Conservation (phyloP, 2,888 invertebrate genomes). For the Monochamus alternatus region DNA sequence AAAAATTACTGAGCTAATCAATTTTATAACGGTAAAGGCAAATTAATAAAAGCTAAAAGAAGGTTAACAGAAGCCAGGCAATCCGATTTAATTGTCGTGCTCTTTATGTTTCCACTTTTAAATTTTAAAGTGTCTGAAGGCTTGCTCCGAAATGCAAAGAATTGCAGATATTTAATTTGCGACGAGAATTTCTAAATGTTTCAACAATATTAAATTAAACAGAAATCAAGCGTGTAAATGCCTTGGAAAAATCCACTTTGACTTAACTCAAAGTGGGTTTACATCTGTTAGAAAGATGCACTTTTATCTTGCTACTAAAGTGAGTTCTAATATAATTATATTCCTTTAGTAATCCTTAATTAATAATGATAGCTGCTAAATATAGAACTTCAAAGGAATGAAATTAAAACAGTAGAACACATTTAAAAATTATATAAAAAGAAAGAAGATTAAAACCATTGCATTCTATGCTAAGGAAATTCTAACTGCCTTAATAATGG, state of each 20-base stretch:
- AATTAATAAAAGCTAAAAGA: constrained; percentile 9
- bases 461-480: too few species aligned
- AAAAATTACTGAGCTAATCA: constrained; percentile 14
- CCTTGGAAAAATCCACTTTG: not conserved
- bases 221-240: not conserved
- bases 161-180: constrained; percentile 18
- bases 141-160: constrained; percentile 2
- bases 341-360: too few species aligned
- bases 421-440: too few species aligned
- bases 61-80: constrained; percentile 19
- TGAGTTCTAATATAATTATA: too few species aligned
- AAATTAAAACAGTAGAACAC: too few species aligned
- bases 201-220: constrained; percentile 20
- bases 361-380: too few species aligned
- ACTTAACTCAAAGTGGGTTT: not conserved
- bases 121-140: constrained; percentile 9
- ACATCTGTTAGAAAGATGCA: not conserved
- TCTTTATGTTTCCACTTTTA: constrained; percentile 21
- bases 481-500: too few species aligned
- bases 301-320: too few species aligned
- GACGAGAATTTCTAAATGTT: constrained; percentile 9
- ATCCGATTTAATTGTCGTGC: constrained; percentile 20
- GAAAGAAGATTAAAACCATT: too few species aligned
- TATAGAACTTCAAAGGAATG: too few species aligned
- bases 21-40: constrained; percentile 3